Conservation (phyloP, 2,113 vertebrate genomes). For the Oceanodroma tethys region DNA sequence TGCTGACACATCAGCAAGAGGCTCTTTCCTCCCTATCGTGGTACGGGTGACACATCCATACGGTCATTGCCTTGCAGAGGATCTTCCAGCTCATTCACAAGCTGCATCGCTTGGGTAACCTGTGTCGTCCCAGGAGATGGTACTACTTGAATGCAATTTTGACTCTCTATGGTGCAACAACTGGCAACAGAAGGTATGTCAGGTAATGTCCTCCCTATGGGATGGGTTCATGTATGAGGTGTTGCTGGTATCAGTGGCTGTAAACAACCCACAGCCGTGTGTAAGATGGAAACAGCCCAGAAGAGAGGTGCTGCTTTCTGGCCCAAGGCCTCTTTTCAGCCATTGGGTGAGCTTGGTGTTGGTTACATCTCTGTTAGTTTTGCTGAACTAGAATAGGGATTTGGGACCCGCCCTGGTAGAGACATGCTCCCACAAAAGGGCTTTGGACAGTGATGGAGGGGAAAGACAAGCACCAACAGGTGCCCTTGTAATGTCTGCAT, state of each 20-base stretch:
- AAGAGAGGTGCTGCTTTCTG: neutral
- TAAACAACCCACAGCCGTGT: neutral
- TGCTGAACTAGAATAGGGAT: neutral
- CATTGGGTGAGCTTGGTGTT: neutral
- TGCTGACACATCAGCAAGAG: neutral
- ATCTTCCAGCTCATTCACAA: neutral
- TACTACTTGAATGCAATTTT: neutral
- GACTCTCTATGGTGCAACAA: neutral
- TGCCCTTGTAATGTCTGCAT: neutral
- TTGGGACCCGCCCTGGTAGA: neutral
- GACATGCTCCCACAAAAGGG: neutral
- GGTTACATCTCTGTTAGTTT: neutral
- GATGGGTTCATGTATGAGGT: neutral
- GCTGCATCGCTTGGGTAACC: neutral
- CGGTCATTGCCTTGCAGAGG: neutral
- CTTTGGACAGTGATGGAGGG: neutral
- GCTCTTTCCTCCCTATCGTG: neutral
- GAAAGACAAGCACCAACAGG: neutral
- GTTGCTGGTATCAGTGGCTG: neutral
- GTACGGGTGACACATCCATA: neutral
- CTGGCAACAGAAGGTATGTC: neutral
- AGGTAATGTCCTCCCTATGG: neutral
- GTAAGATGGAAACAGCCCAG: neutral
- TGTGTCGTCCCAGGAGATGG: neutral
- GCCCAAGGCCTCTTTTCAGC: neutral